phyloP scores from a whole-genome alignment of 1,140 invertebrate species.

The Saccostrea glomerata region DNA sequence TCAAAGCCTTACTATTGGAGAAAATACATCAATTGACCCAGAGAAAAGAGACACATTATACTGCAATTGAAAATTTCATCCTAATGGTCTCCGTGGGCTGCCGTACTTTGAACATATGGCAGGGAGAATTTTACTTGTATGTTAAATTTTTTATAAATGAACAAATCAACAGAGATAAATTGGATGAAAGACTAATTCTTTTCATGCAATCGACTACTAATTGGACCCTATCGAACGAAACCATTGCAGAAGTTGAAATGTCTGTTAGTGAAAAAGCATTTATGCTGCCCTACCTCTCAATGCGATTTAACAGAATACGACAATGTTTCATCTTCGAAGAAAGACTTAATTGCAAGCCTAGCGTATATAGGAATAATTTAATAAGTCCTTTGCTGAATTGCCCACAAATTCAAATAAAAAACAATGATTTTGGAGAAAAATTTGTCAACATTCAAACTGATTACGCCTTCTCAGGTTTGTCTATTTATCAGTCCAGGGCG shows the following conservation, averaged over 20 bases:
- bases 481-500: neutral
- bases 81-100: neutral
- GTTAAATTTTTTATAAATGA: neutral
- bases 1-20: no score
- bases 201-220: neutral
- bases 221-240: neutral
- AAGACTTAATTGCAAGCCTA: no score
- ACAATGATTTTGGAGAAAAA: neutral
- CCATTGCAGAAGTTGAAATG: neutral
- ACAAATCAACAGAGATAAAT: neutral
- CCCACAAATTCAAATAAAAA: neutral
- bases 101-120: neutral
- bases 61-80: neutral
- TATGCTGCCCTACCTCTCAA: neutral
- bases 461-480: neutral
- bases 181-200: neutral
- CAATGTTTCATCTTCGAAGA: neutral
- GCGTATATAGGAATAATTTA: neutral
- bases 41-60: neutral
- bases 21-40: no score
- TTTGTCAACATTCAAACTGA: neutral
- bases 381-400: neutral
- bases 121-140: neutral
- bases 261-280: neutral
- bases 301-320: neutral